A percentile compares a stretch with the other conserved stretches of the same genome.
phyloP scores from a whole-genome alignment of 2,113 vertebrate species.

The Gadus macrocephalus region DNA sequence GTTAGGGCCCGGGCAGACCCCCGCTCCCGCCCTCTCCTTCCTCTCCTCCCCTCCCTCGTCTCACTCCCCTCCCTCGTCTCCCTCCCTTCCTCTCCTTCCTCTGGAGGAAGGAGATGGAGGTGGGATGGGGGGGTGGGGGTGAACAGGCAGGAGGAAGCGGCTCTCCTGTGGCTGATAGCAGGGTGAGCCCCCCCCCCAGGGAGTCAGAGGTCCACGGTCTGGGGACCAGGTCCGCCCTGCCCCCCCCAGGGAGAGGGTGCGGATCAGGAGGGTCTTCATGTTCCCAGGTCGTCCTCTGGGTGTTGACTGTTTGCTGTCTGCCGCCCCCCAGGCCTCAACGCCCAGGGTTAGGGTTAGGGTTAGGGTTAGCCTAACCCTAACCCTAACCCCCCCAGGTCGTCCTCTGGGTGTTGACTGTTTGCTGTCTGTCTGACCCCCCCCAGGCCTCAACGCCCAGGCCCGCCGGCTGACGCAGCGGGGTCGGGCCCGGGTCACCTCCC shows the following conservation, averaged over 20 bases:
- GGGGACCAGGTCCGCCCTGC: too few species aligned
- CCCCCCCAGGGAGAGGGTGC: too few species aligned
- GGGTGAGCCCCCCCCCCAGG: too few species aligned
- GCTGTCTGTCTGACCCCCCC: not conserved
- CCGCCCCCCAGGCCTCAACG: constrained; percentile 62
- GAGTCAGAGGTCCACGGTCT: too few species aligned
- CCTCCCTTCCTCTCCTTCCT: too few species aligned
- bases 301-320: not conserved
- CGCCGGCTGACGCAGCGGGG: constrained; percentile 62
- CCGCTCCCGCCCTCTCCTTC: constrained; percentile 42
- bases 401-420: not conserved
- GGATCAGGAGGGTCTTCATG: too few species aligned
- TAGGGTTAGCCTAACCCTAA: too few species aligned
- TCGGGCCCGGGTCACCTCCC: constrained; percentile 67
- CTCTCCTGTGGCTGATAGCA: too few species aligned
- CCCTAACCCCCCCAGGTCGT: too few species aligned
- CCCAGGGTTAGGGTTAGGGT: constrained; percentile 49
- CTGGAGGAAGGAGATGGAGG: too few species aligned
- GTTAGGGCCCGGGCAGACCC: constrained; percentile 22
- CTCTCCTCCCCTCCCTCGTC: constrained; percentile 37
- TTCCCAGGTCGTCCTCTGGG: not conserved
- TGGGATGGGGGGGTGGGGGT: not conserved
- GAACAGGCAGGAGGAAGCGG: constrained; percentile 5
- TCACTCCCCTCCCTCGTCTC: too few species aligned
- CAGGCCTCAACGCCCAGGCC: constrained; percentile 73